Evolutionary conservation across 2,797 vertebrate genomes (phyloP), one percentile per base, ranked within the genome.

Genomic region (Ficedula albicollis): DNA sequence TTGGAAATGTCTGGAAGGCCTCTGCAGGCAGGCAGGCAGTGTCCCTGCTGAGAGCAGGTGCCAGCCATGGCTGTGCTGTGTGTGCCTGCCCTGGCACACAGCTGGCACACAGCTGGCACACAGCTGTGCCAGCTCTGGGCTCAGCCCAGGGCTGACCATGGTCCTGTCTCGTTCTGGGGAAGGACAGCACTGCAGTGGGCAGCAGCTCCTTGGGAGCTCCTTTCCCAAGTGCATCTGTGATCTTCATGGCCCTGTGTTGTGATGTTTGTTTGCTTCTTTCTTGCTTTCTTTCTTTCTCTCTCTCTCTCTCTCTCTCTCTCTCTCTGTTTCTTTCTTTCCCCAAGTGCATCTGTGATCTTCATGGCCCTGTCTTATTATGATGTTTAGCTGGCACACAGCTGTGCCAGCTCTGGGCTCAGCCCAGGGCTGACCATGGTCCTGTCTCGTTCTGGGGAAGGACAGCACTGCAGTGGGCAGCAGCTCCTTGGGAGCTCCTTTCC

Each of bases 81-180:
- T 36, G 38, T 60, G 56, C 43, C 4, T 41, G 43, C 60, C 77
- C 46, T 30, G 3, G 36, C 12, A 2, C 12, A 1, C 46, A n/a
- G 8, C 64, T 54, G 55, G n/a, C n/a, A n/a, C n/a, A n/a, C n/a
- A n/a, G n/a, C 46, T 30, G 3, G 36, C 12, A 2, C 12, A 1
- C 46, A n/a, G 8, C 64, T 54, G 55, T 21, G 48, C 69, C 39
- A 39, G 10, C 51, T 69, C 55, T 55, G 67, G 5, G 21, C 44
- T 75, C 25, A 72, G 56, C 41, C 34, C 34, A 19, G 18, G n/a
- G 56, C 72, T 56, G 64, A 46, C 46, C 6, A 0, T 23, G 19
- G 30, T 22, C 9, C 38, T 13, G 3, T 13, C 56, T 80, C 0
- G 0, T 64, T 52, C 1, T 55, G 41, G 32, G 46, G 30, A 66